phyloP scores from a whole-genome alignment of 1,140 invertebrate species.

The Drosophila persimilis region DNA sequence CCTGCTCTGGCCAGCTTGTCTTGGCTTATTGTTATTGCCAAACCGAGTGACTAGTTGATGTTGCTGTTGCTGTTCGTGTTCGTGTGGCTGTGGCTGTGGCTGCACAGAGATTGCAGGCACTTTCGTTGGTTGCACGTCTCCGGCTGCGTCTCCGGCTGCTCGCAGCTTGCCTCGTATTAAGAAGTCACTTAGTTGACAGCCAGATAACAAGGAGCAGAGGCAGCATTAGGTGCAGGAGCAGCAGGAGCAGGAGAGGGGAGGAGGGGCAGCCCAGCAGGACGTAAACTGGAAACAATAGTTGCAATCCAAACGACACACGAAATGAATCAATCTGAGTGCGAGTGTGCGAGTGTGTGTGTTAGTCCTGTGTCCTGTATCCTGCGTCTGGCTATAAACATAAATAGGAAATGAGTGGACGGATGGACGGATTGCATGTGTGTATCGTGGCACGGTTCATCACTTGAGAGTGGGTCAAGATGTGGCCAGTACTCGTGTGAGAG shows the following conservation, averaged over 20 bases:
- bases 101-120: conserved; percentile 44
- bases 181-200: conserved; percentile 63
- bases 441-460: too few species aligned
- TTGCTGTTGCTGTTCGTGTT: conserved; percentile 32
- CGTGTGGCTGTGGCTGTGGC: conserved; percentile 17
- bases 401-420: too few species aligned
- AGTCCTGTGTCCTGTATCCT: not conserved
- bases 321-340: conserved; percentile 49
- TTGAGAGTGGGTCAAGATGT: too few species aligned
- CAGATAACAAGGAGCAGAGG: conserved; percentile 54
- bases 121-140: not conserved
- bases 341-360: conserved; percentile 5
- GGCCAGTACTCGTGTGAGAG: too few species aligned
- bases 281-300: conserved; percentile 64
- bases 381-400: conserved; percentile 18
- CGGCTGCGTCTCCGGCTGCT: not conserved
- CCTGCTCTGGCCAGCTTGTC: conserved; percentile 7
- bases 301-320: conserved; percentile 45
- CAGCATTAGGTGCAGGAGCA: not conserved
- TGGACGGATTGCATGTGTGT: too few species aligned
- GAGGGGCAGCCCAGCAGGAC: conserved; percentile 43
- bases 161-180: conserved; percentile 47
- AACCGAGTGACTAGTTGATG: conserved; percentile 57
- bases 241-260: not conserved
- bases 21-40: conserved; percentile 67